These are phyloP conservation scores for Chironomus riparius DNA, from an alignment of 2,888 invertebrate genomes.

Conservation along the genomic window DNA sequence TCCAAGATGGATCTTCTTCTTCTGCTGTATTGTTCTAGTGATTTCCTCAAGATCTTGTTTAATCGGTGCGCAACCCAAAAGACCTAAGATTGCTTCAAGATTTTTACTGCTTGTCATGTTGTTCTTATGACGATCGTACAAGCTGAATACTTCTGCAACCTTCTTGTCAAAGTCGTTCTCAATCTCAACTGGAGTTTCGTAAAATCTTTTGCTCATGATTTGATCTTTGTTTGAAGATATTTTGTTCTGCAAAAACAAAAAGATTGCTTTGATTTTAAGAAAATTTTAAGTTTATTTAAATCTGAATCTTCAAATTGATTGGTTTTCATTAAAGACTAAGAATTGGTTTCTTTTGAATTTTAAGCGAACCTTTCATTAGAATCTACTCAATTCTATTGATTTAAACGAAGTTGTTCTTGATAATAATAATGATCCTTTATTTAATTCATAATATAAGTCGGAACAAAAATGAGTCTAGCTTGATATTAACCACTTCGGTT, in stretches of 20 bases:
- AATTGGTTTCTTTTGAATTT: too few relatives aligned
- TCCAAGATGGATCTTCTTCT: not conserved
- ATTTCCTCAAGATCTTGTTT: conserved; percentile 8
- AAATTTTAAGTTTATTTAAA: too few relatives aligned
- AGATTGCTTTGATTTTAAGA: not conserved
- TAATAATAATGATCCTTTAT: too few relatives aligned
- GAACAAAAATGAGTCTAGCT: too few relatives aligned
- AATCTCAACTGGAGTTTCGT: not conserved
- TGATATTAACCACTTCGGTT: too few relatives aligned
- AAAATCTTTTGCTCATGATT: not conserved
- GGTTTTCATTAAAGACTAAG: too few relatives aligned
- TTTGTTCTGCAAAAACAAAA: not conserved
- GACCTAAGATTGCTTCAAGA: conserved; percentile 7
- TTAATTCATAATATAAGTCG: too few relatives aligned
- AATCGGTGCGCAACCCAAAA: conserved; percentile 20
- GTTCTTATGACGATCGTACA: not conserved
- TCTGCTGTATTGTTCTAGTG: not conserved
- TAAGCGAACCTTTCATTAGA: too few relatives aligned
- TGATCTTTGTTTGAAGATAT: not conserved
- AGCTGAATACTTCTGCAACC: not conserved
- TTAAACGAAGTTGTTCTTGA: too few relatives aligned
- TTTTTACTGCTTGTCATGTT: not conserved
- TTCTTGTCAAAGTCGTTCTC: not conserved
- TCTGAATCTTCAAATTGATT: too few relatives aligned
- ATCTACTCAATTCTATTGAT: too few relatives aligned